Conservation (phyloP, 2,888 invertebrate genomes). For the Zygogramma bicolorata region DNA sequence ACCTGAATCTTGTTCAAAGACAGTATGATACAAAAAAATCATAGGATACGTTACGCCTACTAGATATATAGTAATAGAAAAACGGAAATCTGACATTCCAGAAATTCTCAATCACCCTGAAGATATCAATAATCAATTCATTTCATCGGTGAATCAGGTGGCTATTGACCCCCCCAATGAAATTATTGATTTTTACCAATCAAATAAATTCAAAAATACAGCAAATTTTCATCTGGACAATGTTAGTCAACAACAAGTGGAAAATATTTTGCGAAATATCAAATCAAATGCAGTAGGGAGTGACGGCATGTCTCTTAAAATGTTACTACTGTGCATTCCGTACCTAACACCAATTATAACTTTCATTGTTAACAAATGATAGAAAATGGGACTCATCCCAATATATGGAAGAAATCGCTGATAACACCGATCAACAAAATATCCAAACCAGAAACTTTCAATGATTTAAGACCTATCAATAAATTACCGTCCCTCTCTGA, state of each 20-base stretch:
- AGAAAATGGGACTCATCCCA: background rate
- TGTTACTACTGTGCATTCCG: background rate
- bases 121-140: background rate
- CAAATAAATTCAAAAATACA: background rate
- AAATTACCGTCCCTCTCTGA: constrained; percentile 33
- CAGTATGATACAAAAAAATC: background rate
- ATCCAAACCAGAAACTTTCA: background rate
- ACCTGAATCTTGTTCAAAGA: background rate
- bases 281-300: too few species aligned
- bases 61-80: too few species aligned
- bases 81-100: background rate
- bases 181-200: background rate
- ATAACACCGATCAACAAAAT: too few species aligned
- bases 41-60: constrained; percentile 1
- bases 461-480: constrained; percentile 50
- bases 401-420: too few species aligned
- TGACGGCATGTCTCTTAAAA: background rate
- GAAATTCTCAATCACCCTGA: background rate
- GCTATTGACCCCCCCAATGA: background rate
- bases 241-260: background rate
- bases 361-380: constrained; percentile 1
- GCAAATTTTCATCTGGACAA: background rate
- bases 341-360: background rate
- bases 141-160: too few species aligned
- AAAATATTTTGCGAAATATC: too few species aligned